Base-by-base conservation (phyloP, 2,797 vertebrate species). In the Pangasius djambal region DNA sequence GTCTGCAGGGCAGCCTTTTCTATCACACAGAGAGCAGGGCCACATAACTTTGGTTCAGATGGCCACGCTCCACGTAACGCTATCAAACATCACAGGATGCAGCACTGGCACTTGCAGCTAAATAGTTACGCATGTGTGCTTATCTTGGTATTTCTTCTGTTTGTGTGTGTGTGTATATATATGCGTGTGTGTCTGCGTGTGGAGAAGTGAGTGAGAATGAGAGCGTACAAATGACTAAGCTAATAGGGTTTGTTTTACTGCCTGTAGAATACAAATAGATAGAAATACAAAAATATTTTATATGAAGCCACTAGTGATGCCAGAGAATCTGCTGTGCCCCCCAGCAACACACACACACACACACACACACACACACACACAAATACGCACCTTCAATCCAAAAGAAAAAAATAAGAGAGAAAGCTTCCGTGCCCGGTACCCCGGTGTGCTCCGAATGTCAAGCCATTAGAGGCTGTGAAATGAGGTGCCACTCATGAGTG, bases 391-490 rank as follows among this genome's bases (percentile, higher is more conserved):
- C 78, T 93, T 93, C 74, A 91, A 90, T 90, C 91, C 86, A 91
- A 85, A 87, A 75, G 57, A 16, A 70, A 86, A 91, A 78, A 92
- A 93, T 91, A 93, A 89, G 87, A 93, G 90, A 92, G 93, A 94
- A 94, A 94, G 90, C 94, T 93, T 93, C 94, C 93, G 88, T 91
- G 93, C 93, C 91, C 92, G 88, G 93, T 94, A 95, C 93, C 94
- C 95, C 89, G 87, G 94, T 91, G 95, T 96, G 95, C 94, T 95
- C 95, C 92, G 93, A 91, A 95, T 97, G 96, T 97, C 96, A 97
- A 96, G 94, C 96, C 95, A 96, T 97, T 96, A 97, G 96, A 94
- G 95, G 95, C 96, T 96, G 96, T 96, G 95, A 96, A 96, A 97
- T 96, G 96, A 97, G 96, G 95, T 97, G 96, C 96, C 96, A 96